phyloP scores from a whole-genome alignment of 2,113 vertebrate species.

The Macaca fascicularis region DNA sequence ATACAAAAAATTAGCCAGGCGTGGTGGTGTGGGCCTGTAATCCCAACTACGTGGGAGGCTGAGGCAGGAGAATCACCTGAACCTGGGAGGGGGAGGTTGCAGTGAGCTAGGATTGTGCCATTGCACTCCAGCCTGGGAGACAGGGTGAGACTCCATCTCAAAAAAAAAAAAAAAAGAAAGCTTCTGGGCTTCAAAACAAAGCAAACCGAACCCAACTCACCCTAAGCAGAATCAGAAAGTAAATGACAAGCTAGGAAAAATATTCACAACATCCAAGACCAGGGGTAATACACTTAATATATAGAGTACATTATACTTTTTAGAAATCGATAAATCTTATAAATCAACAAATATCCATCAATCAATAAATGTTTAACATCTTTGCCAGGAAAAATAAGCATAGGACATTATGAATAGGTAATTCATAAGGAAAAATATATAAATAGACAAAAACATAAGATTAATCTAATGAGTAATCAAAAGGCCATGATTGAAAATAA shows the following conservation, averaged over 20 bases:
- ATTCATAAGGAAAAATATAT: not conserved
- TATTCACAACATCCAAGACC: not conserved
- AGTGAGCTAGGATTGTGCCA: no score
- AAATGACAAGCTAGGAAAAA: not conserved
- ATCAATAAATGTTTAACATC: not conserved
- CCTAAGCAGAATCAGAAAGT: not conserved
- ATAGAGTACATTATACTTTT: not conserved
- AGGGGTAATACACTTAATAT: not conserved
- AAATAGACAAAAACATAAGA: not conserved
- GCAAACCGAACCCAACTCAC: not conserved
- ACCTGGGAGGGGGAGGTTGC: no score
- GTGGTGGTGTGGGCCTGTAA: no score
- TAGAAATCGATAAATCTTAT: not conserved
- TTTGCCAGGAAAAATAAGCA: not conserved
- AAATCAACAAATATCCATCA: not conserved
- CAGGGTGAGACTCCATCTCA: no score
- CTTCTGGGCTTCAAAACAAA: not conserved
- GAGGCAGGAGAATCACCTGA: no score
- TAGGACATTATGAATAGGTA: not conserved
- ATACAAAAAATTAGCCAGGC: no score
- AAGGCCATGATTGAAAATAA: not conserved
- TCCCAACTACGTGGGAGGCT: no score
- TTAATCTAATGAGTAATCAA: not conserved
- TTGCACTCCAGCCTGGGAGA: no score
- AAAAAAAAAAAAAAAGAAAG: not conserved